These are phyloP conservation scores for Anhinga anhinga DNA, from an alignment of 2,113 vertebrate genomes.

Conservation along the genomic window DNA sequence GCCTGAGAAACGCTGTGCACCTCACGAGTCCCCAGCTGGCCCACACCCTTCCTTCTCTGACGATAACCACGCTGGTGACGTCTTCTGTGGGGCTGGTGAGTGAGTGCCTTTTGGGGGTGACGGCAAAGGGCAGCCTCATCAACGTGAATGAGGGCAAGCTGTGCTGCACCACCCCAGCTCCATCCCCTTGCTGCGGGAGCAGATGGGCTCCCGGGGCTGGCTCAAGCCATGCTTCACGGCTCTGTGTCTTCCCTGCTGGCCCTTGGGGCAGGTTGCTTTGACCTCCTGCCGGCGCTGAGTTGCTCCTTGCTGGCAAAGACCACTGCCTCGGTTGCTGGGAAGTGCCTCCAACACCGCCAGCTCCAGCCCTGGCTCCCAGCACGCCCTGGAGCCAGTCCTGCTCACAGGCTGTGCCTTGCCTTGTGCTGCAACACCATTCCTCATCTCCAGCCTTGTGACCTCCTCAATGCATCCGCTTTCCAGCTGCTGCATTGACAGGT, in stretches of 20 bases:
- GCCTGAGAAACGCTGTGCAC: neutral
- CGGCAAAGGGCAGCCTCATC: neutral
- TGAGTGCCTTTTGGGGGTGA: neutral
- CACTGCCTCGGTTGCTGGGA: neutral
- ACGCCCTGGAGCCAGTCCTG: fast-evolving
- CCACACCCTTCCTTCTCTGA: slow-evolving; percentile 22
- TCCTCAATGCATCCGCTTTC: neutral
- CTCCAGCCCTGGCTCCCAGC: neutral
- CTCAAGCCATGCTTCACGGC: fast-evolving
- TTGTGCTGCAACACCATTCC: neutral
- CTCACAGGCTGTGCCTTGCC: neutral
- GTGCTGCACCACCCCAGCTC: neutral
- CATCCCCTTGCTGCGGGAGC: fast-evolving
- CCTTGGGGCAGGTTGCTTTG: neutral
- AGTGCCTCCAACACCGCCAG: no score
- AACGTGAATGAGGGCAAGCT: fast-evolving
- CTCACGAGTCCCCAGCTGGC: neutral
- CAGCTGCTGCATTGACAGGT: neutral
- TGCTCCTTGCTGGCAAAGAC: neutral
- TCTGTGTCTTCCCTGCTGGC: neutral
- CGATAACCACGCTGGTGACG: fast-evolving
- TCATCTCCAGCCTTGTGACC: neutral
- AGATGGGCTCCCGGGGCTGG: neutral
- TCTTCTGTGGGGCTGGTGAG: neutral
- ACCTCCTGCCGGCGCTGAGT: neutral